A percentile compares a stretch with the other conserved stretches of the same genome.
Conservation (phyloP, 2,888 invertebrate species). For the Cataglyphis rosenhaueri region DNA sequence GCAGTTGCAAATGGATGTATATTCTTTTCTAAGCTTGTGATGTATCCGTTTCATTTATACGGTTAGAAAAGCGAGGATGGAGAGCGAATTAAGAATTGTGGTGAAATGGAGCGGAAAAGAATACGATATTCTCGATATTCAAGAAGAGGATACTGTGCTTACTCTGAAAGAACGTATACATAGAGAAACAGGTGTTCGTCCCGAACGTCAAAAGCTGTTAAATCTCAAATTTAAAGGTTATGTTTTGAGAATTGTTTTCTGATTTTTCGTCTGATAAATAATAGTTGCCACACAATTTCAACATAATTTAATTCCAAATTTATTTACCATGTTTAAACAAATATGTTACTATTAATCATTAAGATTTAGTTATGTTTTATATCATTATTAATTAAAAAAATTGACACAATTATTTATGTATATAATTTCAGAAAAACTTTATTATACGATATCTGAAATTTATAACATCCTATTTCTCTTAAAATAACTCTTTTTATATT, state of each 20-base stretch:
- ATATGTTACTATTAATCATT: not conserved
- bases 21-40: not conserved
- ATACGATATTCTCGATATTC: conserved; percentile 91
- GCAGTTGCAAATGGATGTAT: not conserved
- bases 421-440: not conserved
- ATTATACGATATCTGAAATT: not conserved
- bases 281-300: not conserved
- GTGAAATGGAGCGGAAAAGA: conserved; percentile 98
- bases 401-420: not conserved
- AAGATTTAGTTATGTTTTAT: not conserved
- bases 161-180: conserved; percentile 94
- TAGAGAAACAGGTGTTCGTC: conserved; percentile 95
- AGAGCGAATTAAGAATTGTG: conserved; percentile 87
- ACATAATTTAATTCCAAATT: not conserved
- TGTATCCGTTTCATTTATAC: conserved; percentile 29
- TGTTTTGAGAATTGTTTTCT: conserved; percentile 67
- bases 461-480: not conserved
- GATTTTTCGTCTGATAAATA: not conserved
- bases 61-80: conserved; percentile 69
- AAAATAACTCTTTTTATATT: not conserved
- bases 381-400: not conserved
- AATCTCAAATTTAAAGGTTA: conserved; percentile 97
- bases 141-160: conserved; percentile 92
- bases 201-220: conserved; percentile 96
- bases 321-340: not conserved